These are phyloP conservation scores for Agrypnus murinus DNA, from an alignment of 2,888 invertebrate genomes.

Conservation along the genomic window DNA sequence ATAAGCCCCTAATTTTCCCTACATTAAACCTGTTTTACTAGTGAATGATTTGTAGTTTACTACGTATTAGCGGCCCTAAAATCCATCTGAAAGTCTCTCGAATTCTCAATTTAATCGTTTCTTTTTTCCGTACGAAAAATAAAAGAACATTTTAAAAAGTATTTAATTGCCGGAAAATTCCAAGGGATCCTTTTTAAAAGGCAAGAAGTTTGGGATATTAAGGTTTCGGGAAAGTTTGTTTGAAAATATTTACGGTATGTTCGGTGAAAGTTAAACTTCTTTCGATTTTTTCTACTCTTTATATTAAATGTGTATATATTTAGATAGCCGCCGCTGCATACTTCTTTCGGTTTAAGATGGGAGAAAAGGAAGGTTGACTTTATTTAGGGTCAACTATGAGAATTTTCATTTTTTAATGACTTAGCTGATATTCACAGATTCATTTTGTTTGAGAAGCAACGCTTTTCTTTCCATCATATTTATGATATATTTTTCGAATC, in stretches of 20 bases:
- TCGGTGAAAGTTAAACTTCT: slow-evolving; percentile 6
- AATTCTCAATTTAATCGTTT: background rate
- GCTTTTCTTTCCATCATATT: no score
- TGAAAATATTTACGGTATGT: slow-evolving; percentile 9
- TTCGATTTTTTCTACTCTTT: background rate
- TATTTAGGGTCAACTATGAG: slow-evolving; percentile 2
- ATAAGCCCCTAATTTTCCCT: slow-evolving; percentile 8
- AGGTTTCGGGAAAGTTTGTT: background rate
- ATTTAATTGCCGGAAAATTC: slow-evolving; percentile 12
- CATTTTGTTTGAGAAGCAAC: no score
- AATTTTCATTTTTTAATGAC: no score
- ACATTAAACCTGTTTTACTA: slow-evolving; percentile 20
- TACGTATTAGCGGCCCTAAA: background rate
- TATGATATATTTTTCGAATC: no score
- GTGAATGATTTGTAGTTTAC: slow-evolving; percentile 20
- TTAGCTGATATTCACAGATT: no score
- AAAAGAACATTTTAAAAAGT: background rate
- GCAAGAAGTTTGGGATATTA: slow-evolving; percentile 1
- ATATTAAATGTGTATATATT: no score
- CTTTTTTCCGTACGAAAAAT: background rate
- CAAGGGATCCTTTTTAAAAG: background rate
- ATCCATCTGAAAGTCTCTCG: background rate
- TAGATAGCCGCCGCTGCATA: slow-evolving; percentile 3
- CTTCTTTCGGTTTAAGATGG: slow-evolving; percentile 19
- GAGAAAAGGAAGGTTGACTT: background rate